A percentile compares a stretch with the other conserved stretches of the same genome.
These are phyloP conservation scores for Lordiphosa mommai DNA, from an alignment of 1,140 invertebrate genomes.

Conservation along the genomic window DNA sequence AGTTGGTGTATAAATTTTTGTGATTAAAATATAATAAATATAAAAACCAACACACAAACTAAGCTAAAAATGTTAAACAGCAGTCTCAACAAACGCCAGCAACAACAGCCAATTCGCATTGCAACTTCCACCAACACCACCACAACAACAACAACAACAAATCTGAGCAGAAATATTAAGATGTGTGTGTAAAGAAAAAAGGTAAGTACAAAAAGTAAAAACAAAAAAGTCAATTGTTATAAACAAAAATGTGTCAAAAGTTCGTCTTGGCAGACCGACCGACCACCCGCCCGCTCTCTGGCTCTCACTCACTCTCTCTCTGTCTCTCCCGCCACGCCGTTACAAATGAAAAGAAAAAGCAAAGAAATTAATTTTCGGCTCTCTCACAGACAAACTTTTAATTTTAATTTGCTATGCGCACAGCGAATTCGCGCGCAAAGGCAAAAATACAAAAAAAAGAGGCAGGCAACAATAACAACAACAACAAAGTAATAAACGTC, in stretches of 20 bases:
- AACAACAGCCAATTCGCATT: too few relatives aligned
- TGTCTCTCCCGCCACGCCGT: slow-evolving; percentile 28
- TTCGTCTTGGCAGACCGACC: slow-evolving; percentile 34
- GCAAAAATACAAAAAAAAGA: slow-evolving; percentile 29
- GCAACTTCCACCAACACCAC: slow-evolving; percentile 12
- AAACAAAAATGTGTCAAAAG: slow-evolving; percentile 58
- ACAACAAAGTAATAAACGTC: slow-evolving; percentile 63
- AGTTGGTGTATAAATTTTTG: slow-evolving; percentile 55
- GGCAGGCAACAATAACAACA: slow-evolving; percentile 30
- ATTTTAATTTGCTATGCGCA: slow-evolving; percentile 70
- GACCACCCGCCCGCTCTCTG: background rate
- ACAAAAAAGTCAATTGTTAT: slow-evolving; percentile 40
- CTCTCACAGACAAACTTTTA: slow-evolving; percentile 48
- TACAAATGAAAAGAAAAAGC: slow-evolving; percentile 14
- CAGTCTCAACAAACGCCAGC: background rate
- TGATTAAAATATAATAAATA: slow-evolving; percentile 31
- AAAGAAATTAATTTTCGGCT: slow-evolving; percentile 47
- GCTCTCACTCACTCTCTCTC: background rate
- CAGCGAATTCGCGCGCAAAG: slow-evolving; percentile 64
- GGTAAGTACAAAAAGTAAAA: slow-evolving; percentile 42
- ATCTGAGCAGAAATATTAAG: slow-evolving; percentile 1
- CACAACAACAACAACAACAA: slow-evolving; percentile 4
- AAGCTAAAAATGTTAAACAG: slow-evolving; percentile 16
- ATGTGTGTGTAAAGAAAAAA: slow-evolving; percentile 20
- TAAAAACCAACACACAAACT: slow-evolving; percentile 18